Conservation (phyloP, 2,888 invertebrate genomes). For the Nemapogon koenigi region DNA sequence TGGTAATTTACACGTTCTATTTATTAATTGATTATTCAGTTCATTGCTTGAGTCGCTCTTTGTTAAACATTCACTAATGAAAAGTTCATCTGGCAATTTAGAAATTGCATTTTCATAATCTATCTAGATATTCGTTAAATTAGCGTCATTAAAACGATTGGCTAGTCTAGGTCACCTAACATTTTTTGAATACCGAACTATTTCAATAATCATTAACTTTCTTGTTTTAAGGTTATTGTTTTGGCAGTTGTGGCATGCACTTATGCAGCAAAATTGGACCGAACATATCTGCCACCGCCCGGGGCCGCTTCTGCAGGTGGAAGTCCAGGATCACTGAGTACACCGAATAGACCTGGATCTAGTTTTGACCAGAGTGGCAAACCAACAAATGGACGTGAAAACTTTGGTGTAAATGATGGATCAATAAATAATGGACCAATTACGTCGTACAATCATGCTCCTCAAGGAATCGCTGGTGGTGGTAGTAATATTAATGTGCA, state of each 20-base stretch:
- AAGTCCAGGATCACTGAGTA: slow-evolving; percentile 39
- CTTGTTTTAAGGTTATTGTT: slow-evolving; percentile 41
- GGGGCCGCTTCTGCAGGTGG: slow-evolving; percentile 47
- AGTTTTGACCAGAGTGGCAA: too few species aligned
- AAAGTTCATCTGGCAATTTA: too few species aligned
- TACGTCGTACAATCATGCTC: slow-evolving; percentile 11
- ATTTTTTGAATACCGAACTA: too few species aligned
- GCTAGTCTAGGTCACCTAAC: too few species aligned
- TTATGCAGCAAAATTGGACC: slow-evolving; percentile 50
- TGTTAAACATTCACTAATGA: too few species aligned
- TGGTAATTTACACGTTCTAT: slow-evolving; percentile 32
- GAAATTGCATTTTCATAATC: too few species aligned
- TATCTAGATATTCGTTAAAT: too few species aligned
- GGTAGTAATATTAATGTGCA: background rate
- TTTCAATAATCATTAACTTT: too few species aligned
- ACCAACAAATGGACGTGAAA: slow-evolving; percentile 10
- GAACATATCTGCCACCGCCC: slow-evolving; percentile 50
- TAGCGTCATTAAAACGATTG: too few species aligned
- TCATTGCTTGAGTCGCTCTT: too few species aligned
- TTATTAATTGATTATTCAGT: background rate
- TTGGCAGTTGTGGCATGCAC: slow-evolving; percentile 43
- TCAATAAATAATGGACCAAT: background rate
- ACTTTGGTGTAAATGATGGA: slow-evolving; percentile 10
- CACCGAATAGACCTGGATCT: slow-evolving; percentile 25
- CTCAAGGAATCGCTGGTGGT: background rate